phyloP scores from a whole-genome alignment of 1,140 invertebrate species.

The Drosophila rhopaloa region DNA sequence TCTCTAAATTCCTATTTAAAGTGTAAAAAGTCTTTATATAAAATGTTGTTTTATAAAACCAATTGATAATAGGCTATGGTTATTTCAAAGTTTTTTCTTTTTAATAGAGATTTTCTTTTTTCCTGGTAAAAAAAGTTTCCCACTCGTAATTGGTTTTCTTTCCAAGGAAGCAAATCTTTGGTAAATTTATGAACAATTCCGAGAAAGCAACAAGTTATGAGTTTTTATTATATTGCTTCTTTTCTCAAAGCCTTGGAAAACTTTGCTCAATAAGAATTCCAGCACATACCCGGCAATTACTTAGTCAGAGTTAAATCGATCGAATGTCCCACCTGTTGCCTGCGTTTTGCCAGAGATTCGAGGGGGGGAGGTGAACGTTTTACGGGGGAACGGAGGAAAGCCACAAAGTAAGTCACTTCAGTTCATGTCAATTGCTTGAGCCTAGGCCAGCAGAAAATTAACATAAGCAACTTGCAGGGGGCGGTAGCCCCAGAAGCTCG shows the following conservation, averaged over 20 bases:
- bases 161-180: background rate
- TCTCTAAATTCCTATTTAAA: no score
- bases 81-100: background rate
- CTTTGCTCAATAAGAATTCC: conserved; percentile 26
- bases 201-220: conserved; percentile 17
- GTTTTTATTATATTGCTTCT: conserved; percentile 9
- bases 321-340: conserved; percentile 42
- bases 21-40: no score
- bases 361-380: background rate
- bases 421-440: conserved; percentile 72
- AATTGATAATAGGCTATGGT: background rate
- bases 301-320: conserved; percentile 9
- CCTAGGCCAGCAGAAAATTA: conserved; percentile 69
- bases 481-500: conserved; percentile 19
- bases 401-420: conserved; percentile 60
- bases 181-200: conserved; percentile 7
- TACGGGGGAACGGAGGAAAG: background rate
- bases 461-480: conserved; percentile 61
- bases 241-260: background rate
- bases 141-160: background rate
- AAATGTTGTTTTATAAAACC: no score
- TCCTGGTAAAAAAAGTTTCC: background rate
- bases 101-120: background rate
- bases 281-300: conserved; percentile 25
- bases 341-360: conserved; percentile 28